A percentile compares a stretch with the other conserved stretches of the same genome.
These are phyloP conservation scores for Neopelma chrysocephalum DNA, from an alignment of 2,797 vertebrate species.

Conservation along the genomic window DNA sequence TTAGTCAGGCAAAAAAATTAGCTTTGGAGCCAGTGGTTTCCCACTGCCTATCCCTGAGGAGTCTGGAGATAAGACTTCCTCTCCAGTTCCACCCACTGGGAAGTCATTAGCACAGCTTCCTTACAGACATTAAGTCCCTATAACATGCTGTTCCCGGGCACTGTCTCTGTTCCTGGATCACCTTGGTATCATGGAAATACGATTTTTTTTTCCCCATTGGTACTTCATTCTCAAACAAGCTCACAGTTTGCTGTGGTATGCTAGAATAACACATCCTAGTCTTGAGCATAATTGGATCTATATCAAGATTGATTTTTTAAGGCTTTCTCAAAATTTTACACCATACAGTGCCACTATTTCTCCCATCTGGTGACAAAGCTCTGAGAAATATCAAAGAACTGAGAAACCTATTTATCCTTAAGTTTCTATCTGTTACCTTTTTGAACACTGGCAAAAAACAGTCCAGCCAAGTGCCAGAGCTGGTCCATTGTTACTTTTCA, in stretches of 20 bases:
- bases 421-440: slow-evolving; percentile 28
- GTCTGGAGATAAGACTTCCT: slow-evolving; percentile 59
- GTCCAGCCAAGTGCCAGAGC: background rate
- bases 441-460: slow-evolving; percentile 14
- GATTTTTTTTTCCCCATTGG: background rate
- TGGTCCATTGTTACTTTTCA: slow-evolving; percentile 36
- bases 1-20: slow-evolving; percentile 53
- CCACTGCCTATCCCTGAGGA: slow-evolving; percentile 44
- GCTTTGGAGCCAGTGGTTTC: slow-evolving; percentile 23
- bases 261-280: background rate
- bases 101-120: slow-evolving; percentile 30
- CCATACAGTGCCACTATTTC: background rate
- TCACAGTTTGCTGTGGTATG: background rate
- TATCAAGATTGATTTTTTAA: background rate
- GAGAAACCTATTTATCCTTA: slow-evolving; percentile 47
- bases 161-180: background rate
- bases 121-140: background rate
- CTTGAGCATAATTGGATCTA: background rate
- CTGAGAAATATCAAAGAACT: slow-evolving; percentile 1
- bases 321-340: background rate
- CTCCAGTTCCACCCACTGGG: slow-evolving; percentile 50
- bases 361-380: slow-evolving; percentile 6
- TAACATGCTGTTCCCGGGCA: slow-evolving; percentile 31
- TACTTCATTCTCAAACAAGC: background rate
- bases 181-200: background rate